Base-by-base conservation (phyloP, 2,888 invertebrate genomes). In the Trachelus stipa region DNA sequence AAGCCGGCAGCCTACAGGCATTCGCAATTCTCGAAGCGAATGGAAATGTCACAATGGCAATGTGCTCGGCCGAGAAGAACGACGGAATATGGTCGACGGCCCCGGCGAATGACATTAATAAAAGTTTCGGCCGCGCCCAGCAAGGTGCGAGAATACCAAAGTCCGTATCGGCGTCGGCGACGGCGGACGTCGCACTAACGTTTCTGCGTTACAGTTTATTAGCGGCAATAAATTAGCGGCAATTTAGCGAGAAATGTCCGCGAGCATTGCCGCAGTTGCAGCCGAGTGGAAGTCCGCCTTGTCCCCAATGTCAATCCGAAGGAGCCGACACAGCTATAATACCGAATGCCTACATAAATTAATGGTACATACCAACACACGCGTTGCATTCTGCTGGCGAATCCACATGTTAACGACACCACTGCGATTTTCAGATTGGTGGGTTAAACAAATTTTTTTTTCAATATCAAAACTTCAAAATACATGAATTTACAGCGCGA, bases 271-370 rank as follows among this genome's bases (percentile, higher is more conserved):
- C 31, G 76, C 34, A 37, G 69, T 69, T 69, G 76, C 76, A 69
- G 31, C 31, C 76, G 78, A 81, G 76, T 80, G 80, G 75, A 81
- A 83, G 81, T 83, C 82, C 79, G 82, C 81, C 82, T 83, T 82
- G 83, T 81, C 79, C 83, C 77, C 83, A 81, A 81, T 83, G 82
- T 82, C 79, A 78, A 74, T 71, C 35, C 74, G 37, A 81, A 76
- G 77, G 69, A 73, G 77, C 77, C 79, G 79, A 79, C 79, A 80
- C 74, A 69, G 71, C 37, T 68, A 56, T 76, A 73, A 73, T 56
- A 56, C 23, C 76, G 79, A 82, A 82, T 83, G 75, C 77, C 78
- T 79, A 80, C 81, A 81, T 83, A 81, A 83, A 83, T 79, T 80
- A 80, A 75, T 76, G 35, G 73, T 35, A 33, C 23, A 56, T 23